Conservation (phyloP, 2,888 invertebrate genomes). For the Diadegma fenestrale region DNA sequence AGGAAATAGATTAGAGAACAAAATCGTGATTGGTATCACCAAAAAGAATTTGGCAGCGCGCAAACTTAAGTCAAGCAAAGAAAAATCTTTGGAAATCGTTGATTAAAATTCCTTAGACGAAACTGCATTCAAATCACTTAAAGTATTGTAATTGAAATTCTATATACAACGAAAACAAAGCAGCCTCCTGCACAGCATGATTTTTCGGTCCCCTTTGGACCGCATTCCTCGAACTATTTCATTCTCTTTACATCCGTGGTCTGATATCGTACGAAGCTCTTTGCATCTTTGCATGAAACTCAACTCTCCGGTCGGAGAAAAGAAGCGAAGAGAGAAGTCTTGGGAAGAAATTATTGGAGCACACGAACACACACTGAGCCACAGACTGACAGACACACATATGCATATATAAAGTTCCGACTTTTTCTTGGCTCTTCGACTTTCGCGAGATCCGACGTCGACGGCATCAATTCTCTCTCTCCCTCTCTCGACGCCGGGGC, state of each 20-base stretch:
- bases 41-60: slow-evolving; percentile 50
- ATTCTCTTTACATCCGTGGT: slow-evolving; percentile 34
- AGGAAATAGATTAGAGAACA: slow-evolving; percentile 60
- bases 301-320: background rate
- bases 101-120: background rate
- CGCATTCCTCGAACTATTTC: slow-evolving; percentile 30
- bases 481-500: slow-evolving; percentile 25
- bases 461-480: slow-evolving; percentile 52
- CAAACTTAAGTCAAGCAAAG: slow-evolving; percentile 26
- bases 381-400: background rate
- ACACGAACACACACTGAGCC: slow-evolving; percentile 2
- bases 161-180: slow-evolving; percentile 50
- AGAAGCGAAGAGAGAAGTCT: slow-evolving; percentile 48
- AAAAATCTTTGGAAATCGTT: background rate
- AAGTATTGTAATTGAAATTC: background rate
- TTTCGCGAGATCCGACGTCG: slow-evolving; percentile 47
- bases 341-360: slow-evolving; percentile 73
- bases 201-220: slow-evolving; percentile 19
- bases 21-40: slow-evolving; percentile 61
- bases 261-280: slow-evolving; percentile 29
- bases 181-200: background rate
- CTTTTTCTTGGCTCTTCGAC: slow-evolving; percentile 58
- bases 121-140: background rate
- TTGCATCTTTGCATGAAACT: slow-evolving; percentile 10
- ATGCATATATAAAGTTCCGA: slow-evolving; percentile 2